Conservation (phyloP, 2,113 vertebrate species). For the Tilapia sparmanii region DNA sequence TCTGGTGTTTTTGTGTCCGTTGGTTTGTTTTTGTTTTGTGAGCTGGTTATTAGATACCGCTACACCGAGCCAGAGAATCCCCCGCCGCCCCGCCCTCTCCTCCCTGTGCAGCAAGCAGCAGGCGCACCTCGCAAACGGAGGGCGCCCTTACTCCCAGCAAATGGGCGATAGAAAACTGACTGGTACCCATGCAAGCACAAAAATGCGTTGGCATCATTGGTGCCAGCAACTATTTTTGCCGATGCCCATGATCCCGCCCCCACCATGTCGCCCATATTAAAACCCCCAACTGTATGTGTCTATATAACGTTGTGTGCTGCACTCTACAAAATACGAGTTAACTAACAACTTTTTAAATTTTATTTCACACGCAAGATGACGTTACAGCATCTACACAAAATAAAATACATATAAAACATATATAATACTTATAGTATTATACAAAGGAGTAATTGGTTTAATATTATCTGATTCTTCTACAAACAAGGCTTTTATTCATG, state of each 20-base stretch:
- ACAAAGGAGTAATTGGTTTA: neutral
- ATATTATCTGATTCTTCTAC: neutral
- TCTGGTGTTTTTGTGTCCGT: neutral
- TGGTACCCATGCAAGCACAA: neutral
- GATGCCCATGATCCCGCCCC: neutral
- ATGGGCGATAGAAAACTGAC: neutral
- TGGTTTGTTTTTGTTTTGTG: neutral
- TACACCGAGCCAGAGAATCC: neutral
- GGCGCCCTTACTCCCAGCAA: neutral
- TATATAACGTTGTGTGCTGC: neutral
- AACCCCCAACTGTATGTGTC: neutral
- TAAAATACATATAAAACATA: neutral
- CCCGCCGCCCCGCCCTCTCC: neutral
- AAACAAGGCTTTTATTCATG: neutral
- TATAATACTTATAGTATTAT: neutral
- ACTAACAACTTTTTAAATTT: neutral
- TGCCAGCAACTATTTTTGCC: neutral
- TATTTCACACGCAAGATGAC: neutral
- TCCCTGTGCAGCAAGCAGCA: neutral
- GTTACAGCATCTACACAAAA: neutral
- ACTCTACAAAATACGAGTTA: neutral
- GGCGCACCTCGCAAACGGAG: neutral
- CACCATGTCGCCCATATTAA: neutral
- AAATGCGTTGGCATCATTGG: neutral
- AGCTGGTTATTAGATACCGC: neutral